Conservation (phyloP, 2,797 vertebrate species). For the Malacoraja senta region DNA sequence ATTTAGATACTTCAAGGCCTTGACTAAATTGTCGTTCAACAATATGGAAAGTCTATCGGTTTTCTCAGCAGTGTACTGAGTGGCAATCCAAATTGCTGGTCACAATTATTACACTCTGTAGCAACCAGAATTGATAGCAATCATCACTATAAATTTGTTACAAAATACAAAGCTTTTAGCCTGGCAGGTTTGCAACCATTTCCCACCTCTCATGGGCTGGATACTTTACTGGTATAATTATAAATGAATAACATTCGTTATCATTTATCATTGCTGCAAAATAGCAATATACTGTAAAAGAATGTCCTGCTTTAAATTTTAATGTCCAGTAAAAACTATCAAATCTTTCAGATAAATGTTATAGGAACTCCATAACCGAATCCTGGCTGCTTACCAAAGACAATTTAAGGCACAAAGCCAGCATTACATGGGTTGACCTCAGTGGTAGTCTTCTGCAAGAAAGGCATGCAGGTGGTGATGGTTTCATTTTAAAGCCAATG, state of each 20-base stretch:
- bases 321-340: not conserved
- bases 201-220: not conserved
- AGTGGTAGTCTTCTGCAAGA: not conserved
- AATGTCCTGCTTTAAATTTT: not conserved
- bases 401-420: not conserved
- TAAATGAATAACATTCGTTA: not conserved
- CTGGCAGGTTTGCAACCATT: not conserved
- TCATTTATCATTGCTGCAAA: not conserved
- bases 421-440: not conserved
- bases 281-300: not conserved
- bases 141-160: not conserved
- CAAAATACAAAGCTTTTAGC: not conserved
- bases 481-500: not conserved
- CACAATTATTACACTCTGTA: not conserved
- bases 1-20: conserved; percentile 18
- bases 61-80: conserved; percentile 16
- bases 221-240: not conserved
- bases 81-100: not conserved
- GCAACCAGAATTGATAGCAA: not conserved
- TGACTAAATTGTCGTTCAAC: not conserved
- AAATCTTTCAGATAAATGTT: not conserved
- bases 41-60: not conserved
- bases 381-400: not conserved
- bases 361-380: not conserved
- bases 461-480: not conserved